These are phyloP conservation scores for Ennomos erosarius DNA, from an alignment of 2,888 invertebrate species.

Conservation along the genomic window DNA sequence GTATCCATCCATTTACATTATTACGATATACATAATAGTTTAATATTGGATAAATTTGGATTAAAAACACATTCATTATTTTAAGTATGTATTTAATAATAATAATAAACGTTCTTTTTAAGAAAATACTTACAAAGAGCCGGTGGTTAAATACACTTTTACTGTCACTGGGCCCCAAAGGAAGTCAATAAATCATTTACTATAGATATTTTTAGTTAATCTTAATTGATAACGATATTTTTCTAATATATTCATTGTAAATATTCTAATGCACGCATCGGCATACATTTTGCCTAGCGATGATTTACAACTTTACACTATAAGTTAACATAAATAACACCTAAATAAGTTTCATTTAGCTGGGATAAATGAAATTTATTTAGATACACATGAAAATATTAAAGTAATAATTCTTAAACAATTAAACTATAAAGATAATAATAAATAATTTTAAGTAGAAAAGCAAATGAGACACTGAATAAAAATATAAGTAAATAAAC, in stretches of 20 bases:
- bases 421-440: slow-evolving; percentile 5
- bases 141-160: slow-evolving; percentile 51
- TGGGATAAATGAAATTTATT: slow-evolving; percentile 77
- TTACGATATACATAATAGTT: slow-evolving; percentile 32
- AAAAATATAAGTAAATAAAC: too few species aligned
- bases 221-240: slow-evolving; percentile 64
- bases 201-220: slow-evolving; percentile 56
- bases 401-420: slow-evolving; percentile 28
- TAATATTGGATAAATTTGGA: slow-evolving; percentile 56
- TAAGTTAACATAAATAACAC: slow-evolving; percentile 36
- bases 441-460: not conserved
- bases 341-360: slow-evolving; percentile 75
- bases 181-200: slow-evolving; percentile 56
- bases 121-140: slow-evolving; percentile 70
- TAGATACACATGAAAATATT: slow-evolving; percentile 52
- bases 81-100: slow-evolving; percentile 62
- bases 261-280: slow-evolving; percentile 53
- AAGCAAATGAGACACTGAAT: not conserved
- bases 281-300: slow-evolving; percentile 36
- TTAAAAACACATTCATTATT: slow-evolving; percentile 59
- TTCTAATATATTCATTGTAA: slow-evolving; percentile 65
- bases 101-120: slow-evolving; percentile 60
- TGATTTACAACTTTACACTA: slow-evolving; percentile 40
- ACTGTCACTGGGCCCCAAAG: slow-evolving; percentile 68
- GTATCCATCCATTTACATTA: slow-evolving; percentile 42